Conservation (phyloP, 2,113 vertebrate genomes). For the Microtus montanus region DNA sequence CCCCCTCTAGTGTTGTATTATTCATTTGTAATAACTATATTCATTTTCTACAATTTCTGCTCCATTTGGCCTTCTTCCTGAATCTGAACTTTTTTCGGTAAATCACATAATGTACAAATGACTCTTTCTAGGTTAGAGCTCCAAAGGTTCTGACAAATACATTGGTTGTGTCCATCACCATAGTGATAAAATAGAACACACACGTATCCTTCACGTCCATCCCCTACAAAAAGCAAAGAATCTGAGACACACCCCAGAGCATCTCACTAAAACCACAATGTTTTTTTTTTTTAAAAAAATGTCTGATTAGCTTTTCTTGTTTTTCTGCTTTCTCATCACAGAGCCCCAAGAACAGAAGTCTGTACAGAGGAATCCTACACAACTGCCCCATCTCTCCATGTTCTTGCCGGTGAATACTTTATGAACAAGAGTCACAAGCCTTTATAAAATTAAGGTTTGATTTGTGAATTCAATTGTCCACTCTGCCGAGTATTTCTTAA, state of each 20-base stretch:
- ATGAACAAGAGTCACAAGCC: neutral
- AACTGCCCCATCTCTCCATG: neutral
- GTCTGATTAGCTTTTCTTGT: neutral
- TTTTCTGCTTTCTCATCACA: neutral
- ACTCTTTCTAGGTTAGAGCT: neutral
- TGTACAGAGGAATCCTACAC: neutral
- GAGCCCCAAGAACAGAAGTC: neutral
- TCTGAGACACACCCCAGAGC: neutral
- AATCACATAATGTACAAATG: neutral
- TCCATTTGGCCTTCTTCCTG: neutral
- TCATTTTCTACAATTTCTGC: constrained; percentile 30
- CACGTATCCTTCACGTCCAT: neutral
- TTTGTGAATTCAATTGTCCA: neutral
- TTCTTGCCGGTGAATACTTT: neutral
- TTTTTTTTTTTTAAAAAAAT: neutral
- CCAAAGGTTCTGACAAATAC: neutral
- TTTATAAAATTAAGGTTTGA: neutral
- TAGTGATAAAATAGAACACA: neutral
- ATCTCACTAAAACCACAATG: neutral
- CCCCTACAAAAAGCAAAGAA: neutral
- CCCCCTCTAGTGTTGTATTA: neutral
- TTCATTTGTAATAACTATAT: neutral
- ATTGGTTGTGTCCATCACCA: neutral
- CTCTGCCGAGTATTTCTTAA: neutral
- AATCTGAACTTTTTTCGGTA: neutral